These are phyloP conservation scores for Phaethornis superciliosus DNA, from an alignment of 2,113 vertebrate species.

Conservation along the genomic window DNA sequence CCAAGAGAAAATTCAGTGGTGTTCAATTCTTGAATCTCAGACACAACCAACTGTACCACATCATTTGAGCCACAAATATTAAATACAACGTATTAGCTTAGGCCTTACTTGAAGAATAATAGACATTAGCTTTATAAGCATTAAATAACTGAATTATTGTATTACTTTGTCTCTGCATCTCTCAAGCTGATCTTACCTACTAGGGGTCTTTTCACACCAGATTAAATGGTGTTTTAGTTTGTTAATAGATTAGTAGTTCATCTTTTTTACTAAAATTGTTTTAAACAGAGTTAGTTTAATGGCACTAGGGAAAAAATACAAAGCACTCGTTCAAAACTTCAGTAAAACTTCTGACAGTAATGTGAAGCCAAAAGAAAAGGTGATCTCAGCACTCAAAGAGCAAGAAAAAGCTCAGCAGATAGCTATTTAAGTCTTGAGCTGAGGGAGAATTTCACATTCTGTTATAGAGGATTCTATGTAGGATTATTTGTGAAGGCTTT, in stretches of 20 bases:
- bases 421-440: not conserved
- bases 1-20: not conserved
- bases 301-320: not conserved
- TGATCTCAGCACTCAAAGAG: not conserved
- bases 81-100: not conserved
- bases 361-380: not conserved
- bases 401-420: not conserved
- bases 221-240: not conserved
- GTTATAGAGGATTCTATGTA: not conserved
- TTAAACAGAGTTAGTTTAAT: not conserved
- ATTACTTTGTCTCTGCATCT: not conserved
- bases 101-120: not conserved
- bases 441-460: not conserved
- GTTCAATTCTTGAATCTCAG: not conserved
- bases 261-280: not conserved
- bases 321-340: not conserved
- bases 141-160: not conserved
- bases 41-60: not conserved
- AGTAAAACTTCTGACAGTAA: not conserved
- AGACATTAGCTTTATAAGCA: not conserved
- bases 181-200: not conserved
- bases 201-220: not conserved
- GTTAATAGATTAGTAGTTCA: not conserved
- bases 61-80: not conserved
- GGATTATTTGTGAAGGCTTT: not conserved